phyloP scores from a whole-genome alignment of 1,140 invertebrate genomes.

The Pseudomyrmex flavicornis region DNA sequence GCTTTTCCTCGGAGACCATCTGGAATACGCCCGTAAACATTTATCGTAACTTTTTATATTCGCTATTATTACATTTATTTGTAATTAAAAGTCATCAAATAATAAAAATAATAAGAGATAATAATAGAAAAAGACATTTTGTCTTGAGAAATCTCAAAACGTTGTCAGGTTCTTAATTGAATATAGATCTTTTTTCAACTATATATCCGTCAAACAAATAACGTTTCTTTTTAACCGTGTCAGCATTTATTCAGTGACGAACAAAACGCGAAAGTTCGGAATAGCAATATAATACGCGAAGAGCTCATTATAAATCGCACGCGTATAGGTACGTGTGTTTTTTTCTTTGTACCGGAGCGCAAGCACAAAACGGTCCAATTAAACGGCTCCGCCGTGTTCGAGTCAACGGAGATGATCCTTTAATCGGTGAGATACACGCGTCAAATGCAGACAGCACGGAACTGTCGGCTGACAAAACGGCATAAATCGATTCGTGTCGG shows the following conservation, averaged over 20 bases:
- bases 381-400: constrained; percentile 20
- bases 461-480: constrained; percentile 12
- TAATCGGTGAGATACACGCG: constrained; percentile 55
- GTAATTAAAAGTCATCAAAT: neutral
- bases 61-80: neutral
- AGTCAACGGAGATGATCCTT: constrained; percentile 41
- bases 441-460: constrained; percentile 27
- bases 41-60: neutral
- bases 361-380: constrained; percentile 50
- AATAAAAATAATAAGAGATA: neutral
- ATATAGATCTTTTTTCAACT: neutral
- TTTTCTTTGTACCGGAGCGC: neutral
- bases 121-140: constrained; percentile 19
- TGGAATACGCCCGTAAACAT: neutral
- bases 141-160: neutral
- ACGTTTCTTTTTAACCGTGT: too few relatives aligned
- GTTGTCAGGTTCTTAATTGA: constrained; percentile 16
- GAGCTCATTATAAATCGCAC: constrained; percentile 14
- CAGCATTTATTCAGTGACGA: neutral
- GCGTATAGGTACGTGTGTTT: neutral
- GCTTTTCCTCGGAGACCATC: neutral
- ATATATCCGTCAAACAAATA: too few relatives aligned
- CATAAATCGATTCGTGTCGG: constrained; percentile 48
- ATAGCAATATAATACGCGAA: constrained; percentile 17
- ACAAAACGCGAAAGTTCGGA: neutral